phyloP scores from a whole-genome alignment of 2,888 invertebrate genomes.

The Macropis europaea region DNA sequence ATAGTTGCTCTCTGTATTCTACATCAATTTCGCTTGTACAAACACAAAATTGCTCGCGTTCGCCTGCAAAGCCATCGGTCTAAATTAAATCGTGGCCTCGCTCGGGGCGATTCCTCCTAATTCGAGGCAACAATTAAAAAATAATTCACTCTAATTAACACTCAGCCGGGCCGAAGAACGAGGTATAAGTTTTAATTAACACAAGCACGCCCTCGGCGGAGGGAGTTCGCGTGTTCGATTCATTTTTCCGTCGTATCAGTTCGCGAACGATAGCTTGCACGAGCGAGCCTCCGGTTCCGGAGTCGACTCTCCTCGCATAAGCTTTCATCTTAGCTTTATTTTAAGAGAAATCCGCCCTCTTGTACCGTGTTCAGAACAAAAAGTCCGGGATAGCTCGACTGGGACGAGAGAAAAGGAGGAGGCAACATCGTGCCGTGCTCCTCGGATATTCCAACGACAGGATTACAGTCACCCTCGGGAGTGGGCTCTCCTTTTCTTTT shows the following conservation, averaged over 20 bases:
- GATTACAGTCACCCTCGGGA: slow-evolving; percentile 57
- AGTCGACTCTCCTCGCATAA: slow-evolving; percentile 49
- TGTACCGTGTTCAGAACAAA: slow-evolving; percentile 32
- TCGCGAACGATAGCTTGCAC: slow-evolving; percentile 27
- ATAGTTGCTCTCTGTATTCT: too few species aligned
- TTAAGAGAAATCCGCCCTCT: slow-evolving; percentile 40
- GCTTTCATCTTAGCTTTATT: slow-evolving; percentile 44
- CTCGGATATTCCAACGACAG: slow-evolving; percentile 61
- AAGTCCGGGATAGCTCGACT: slow-evolving; percentile 26
- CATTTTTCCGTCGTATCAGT: slow-evolving; percentile 1
- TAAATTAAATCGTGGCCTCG: not conserved
- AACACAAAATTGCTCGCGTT: too few species aligned
- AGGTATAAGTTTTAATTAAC: slow-evolving; percentile 32
- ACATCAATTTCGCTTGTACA: too few species aligned
- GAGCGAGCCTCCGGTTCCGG: not conserved
- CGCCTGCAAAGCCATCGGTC: not conserved
- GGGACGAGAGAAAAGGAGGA: slow-evolving; percentile 9
- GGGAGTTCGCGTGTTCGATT: not conserved
- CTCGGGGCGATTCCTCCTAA: not conserved
- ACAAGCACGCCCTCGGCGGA: not conserved
- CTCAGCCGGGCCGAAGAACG: slow-evolving; percentile 13
- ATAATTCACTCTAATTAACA: slow-evolving; percentile 22
- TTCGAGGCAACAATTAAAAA: slow-evolving; percentile 14
- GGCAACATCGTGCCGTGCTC: slow-evolving; percentile 32
- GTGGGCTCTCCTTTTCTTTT: slow-evolving; percentile 39